A percentile compares a stretch with the other conserved stretches of the same genome.
Evolutionary conservation across 2,113 vertebrate genomes (phyloP).

Genomic region (Pedetes capensis): DNA sequence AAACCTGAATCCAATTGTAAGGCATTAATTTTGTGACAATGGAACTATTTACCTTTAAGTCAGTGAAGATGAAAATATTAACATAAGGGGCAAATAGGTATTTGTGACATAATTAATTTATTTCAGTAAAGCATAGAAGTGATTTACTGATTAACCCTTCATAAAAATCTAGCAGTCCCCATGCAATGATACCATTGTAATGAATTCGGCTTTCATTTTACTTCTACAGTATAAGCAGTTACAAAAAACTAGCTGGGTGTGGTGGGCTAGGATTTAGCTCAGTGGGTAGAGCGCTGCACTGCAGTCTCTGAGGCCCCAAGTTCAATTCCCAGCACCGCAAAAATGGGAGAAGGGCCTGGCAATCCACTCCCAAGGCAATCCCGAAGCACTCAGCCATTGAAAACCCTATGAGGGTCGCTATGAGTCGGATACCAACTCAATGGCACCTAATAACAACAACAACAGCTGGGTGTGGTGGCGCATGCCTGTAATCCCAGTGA

Average conservation of each 20-base stretch:
- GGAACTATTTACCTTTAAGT: conserved; percentile 32
- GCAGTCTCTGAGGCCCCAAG: no score
- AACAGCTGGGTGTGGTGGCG: no score
- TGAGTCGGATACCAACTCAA: no score
- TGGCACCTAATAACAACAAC: no score
- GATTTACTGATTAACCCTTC: conserved; percentile 32
- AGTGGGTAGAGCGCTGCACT: no score
- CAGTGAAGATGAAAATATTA: conserved; percentile 66
- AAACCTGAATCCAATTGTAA: conserved; percentile 73
- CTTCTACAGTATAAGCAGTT: not conserved
- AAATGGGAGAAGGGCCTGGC: no score
- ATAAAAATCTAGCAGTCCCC: conserved; percentile 56
- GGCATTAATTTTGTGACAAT: conserved; percentile 64
- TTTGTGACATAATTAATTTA: conserved; percentile 58
- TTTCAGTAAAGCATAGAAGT: conserved; percentile 14
- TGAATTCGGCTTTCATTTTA: not conserved
- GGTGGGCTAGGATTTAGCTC: no score
- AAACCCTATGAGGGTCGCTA: no score
- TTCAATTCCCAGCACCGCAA: no score
- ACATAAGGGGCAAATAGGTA: conserved; percentile 34
- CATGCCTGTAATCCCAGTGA: no score
- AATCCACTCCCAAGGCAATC: no score
- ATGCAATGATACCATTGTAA: not conserved
- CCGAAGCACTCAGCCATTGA: no score
- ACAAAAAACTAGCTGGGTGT: not conserved